Evolutionary conservation across 2,113 vertebrate species (phyloP).

Genomic region (Ochotona princeps): DNA sequence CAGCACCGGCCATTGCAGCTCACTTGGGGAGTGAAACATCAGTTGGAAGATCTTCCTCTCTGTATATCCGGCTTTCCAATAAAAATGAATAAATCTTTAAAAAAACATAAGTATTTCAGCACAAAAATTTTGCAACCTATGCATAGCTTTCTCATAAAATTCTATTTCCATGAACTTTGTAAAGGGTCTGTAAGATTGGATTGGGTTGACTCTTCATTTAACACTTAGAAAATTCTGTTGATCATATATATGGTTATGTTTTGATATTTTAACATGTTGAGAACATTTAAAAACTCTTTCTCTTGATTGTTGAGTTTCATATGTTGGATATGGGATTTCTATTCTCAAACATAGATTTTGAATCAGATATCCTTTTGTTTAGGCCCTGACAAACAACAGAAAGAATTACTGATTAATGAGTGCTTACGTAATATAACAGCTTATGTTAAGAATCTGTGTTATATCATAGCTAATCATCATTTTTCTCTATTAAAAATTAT

Average conservation of each 20-base stretch:
- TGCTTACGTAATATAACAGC: background rate
- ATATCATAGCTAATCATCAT: background rate
- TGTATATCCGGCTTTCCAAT: too few species aligned
- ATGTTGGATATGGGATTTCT: background rate
- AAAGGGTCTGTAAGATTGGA: too few species aligned
- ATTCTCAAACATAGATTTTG: background rate
- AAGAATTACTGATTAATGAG: background rate
- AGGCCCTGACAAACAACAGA: background rate
- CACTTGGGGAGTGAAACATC: too few species aligned
- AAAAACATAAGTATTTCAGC: too few species aligned
- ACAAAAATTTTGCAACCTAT: too few species aligned
- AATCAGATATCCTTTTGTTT: background rate
- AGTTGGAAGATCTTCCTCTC: too few species aligned
- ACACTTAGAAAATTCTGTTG: background rate
- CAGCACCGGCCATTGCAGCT: too few species aligned
- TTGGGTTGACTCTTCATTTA: background rate
- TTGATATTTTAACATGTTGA: background rate
- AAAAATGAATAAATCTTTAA: too few species aligned
- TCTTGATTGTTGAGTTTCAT: background rate
- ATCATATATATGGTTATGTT: background rate
- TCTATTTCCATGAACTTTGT: too few species aligned
- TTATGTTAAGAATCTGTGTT: background rate
- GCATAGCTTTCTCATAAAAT: too few species aligned
- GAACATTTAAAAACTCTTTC: background rate
- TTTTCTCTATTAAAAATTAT: conserved; percentile 37